A percentile compares a stretch with the other conserved stretches of the same genome.
These are phyloP conservation scores for Pseudolaguvia tuberculata DNA, from an alignment of 2,113 vertebrate species.

Conservation along the genomic window DNA sequence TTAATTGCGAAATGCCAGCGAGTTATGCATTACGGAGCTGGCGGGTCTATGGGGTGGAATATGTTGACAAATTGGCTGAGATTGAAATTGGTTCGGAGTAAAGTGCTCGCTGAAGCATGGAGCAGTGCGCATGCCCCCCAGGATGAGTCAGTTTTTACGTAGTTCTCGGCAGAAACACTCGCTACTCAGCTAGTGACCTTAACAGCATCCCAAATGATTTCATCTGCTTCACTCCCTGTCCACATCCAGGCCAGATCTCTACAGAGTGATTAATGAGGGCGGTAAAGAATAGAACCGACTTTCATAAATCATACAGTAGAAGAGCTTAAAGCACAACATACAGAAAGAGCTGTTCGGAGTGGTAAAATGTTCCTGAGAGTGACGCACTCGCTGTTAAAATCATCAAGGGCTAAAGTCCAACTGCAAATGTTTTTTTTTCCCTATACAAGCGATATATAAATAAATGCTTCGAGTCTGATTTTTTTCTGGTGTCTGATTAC, in stretches of 20 bases:
- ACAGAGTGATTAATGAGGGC: slow-evolving; percentile 47
- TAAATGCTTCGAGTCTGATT: background rate
- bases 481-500: background rate
- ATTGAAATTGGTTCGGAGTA: slow-evolving; percentile 22
- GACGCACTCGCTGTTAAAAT: slow-evolving; percentile 16
- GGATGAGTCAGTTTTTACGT: slow-evolving; percentile 39
- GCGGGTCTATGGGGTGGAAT: slow-evolving; percentile 5
- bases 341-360: slow-evolving; percentile 15
- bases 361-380: slow-evolving; percentile 4
- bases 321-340: slow-evolving; percentile 12
- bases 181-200: slow-evolving; percentile 46
- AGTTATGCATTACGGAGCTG: background rate
- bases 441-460: slow-evolving; percentile 20
- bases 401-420: background rate
- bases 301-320: slow-evolving; percentile 49
- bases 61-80: slow-evolving; percentile 32
- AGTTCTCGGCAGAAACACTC: slow-evolving; percentile 22
- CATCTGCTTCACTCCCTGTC: slow-evolving; percentile 32
- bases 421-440: background rate
- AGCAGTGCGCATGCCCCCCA: slow-evolving; percentile 12
- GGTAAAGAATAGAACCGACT: slow-evolving; percentile 23
- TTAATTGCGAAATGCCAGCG: background rate
- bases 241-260: slow-evolving; percentile 26
- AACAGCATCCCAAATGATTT: slow-evolving; percentile 48
- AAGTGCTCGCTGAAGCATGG: slow-evolving; percentile 25